Evolutionary conservation across 1,140 invertebrate species (phyloP), one percentile per base, ranked within the genome.

Genomic region (Pseudomyrmex flavicornis): DNA sequence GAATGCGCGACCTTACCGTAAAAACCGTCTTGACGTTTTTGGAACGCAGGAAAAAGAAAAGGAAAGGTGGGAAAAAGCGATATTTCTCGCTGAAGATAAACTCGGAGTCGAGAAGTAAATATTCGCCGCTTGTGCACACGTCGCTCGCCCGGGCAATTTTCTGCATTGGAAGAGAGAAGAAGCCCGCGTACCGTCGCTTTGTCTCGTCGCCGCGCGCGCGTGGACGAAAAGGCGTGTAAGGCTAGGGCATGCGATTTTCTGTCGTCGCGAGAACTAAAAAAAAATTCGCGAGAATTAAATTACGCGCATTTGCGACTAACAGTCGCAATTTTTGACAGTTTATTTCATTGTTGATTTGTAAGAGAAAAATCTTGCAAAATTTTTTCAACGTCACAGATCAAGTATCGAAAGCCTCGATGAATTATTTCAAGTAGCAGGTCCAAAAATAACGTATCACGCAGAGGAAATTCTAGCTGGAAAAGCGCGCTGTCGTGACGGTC

Each of bases 121-220:
- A 74, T 72, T 72, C 46, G 13, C 10, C 17, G 63, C 50, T 26
- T 22, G 44, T 66, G 52, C 56, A 22, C 17, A 17, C 52, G 17
- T 70, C 65, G 26, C 35, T 56, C 62, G 10, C 35, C 44, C 35
- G 15, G 4, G 54, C 44, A 48, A 50, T 72, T 70, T 72, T 70
- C 70, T 59, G 54, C 66, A 70, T 72, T 70, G 70, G 15, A 12
- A 22, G 66, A 35, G 35, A 35, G 35, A 35, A 35, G 35, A 35
- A 35, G 35, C 4, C 5, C 35, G 35, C 35, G 5, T 56, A 59
- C 61, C 76, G 54, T 80, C 76, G 54, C 66, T 80, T 80, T 80
- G 66, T 80, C 76, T 80, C 76, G 70, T 72, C 52, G 20, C 35
- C 35, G 35, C 12, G 50, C 76, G 66, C 48, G 79, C 70, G 35